A percentile compares a stretch with the other conserved stretches of the same genome.
These are phyloP conservation scores for Wasmannia auropunctata DNA, from an alignment of 1,140 invertebrate species.

Conservation along the genomic window DNA sequence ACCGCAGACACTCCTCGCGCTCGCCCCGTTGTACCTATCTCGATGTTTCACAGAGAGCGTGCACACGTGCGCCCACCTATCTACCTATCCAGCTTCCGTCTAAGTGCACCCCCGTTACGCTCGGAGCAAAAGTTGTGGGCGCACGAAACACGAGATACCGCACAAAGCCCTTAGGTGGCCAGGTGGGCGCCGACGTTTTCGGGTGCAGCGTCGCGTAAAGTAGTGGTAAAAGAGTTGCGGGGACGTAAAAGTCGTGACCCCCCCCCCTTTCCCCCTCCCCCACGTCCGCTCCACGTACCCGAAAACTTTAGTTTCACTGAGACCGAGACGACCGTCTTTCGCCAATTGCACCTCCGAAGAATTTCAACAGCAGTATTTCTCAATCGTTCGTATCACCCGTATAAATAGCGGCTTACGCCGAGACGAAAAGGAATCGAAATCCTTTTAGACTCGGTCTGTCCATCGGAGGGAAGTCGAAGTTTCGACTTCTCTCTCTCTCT, in stretches of 20 bases:
- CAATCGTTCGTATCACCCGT: constrained; percentile 15
- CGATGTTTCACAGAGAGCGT: constrained; percentile 7
- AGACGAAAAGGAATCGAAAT: not conserved
- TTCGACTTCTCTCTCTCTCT: not conserved
- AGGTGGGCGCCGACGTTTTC: constrained; percentile 54
- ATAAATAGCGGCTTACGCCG: constrained; percentile 1
- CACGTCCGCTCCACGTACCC: not conserved
- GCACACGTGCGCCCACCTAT: not conserved
- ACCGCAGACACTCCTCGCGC: constrained; percentile 56
- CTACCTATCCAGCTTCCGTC: not conserved
- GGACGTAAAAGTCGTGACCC: constrained; percentile 48
- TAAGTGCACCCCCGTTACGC: constrained; percentile 61
- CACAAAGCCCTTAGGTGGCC: constrained; percentile 30
- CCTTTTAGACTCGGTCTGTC: not conserved
- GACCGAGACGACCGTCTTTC: constrained; percentile 4
- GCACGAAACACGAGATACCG: constrained; percentile 56
- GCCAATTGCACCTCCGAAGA: constrained; percentile 24
- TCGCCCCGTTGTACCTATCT: constrained; percentile 15
- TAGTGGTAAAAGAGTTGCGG: constrained; percentile 63
- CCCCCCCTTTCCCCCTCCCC: no score
- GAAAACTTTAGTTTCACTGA: constrained; percentile 53
- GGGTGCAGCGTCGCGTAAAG: constrained; percentile 56
- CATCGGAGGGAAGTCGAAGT: not conserved
- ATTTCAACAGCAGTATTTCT: constrained; percentile 38
- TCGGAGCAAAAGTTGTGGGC: constrained; percentile 58